Evolutionary conservation across 1,140 invertebrate species (phyloP), one percentile per base, ranked within the genome.

Genomic region (Frieseomelitta varia): DNA sequence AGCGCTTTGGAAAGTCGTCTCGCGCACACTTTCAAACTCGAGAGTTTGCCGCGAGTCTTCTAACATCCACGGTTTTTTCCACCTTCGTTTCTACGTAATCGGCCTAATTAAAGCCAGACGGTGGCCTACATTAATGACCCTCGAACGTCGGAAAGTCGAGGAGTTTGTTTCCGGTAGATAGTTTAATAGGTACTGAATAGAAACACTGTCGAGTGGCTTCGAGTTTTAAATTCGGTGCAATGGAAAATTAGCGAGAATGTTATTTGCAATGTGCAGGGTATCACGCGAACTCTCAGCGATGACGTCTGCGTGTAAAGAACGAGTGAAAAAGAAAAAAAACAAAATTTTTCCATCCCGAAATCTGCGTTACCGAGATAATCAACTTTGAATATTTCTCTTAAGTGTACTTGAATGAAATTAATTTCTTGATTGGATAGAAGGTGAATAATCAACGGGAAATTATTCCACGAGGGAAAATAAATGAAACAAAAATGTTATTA

Each of bases 21-120:
- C 14, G 58, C 58, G 39, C 12, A 51, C 39, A 27, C 58, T 77
- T 77, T 65, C 21, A n/a, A 77, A 63, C 30, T 77, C 39, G 39
- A 77, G 75, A 11, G 17, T 55, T 27, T 30, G 72, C 34, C 51
- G 17, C 12, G 10, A 73, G n/a, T 73, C n/a, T 69, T 24, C 67
- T 69, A 69, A 69, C 67, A 69, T 73, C 30, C 30, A 61, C 27
- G 24, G 24, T 8, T 39, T 77, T 58, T 63, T 63, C 74, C 56
- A 61, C 56, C 34, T 63, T 77, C 75, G 55, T 77, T 61, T 61
- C 58, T 51, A 77, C 58, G 75, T 77, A 77, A 77, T 65, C 58
- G 75, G 75, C 58, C 75, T 65, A 65, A 77, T 65, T 65, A 65
- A 63, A 51, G 12, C 19, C 58, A 77, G 75, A 65, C 39, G 39